Evolutionary conservation across 1,140 invertebrate species (phyloP).

Genomic region (Protaetia brevitarsis): DNA sequence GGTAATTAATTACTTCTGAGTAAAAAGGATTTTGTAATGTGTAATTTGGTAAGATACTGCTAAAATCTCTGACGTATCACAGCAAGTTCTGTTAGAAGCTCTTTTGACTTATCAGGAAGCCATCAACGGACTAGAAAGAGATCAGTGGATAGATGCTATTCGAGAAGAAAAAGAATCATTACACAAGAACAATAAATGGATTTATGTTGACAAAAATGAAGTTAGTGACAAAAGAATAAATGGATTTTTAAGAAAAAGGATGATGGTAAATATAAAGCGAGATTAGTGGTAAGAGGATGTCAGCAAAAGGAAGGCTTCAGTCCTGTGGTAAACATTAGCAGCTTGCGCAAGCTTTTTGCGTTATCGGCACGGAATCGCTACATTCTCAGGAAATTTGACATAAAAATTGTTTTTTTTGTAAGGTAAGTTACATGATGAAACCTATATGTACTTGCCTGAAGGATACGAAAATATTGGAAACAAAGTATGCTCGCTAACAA

Average conservation of each 20-base stretch:
- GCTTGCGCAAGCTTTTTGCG: constrained; percentile 41
- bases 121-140: not conserved
- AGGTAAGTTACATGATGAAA: too few species aligned
- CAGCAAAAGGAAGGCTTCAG: constrained; percentile 40
- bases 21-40: too few species aligned
- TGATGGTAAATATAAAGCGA: constrained; percentile 32
- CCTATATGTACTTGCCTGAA: too few species aligned
- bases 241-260: constrained; percentile 15
- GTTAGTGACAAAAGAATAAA: not conserved
- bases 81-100: too few species aligned
- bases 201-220: not conserved
- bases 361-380: too few species aligned
- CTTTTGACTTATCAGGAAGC: not conserved
- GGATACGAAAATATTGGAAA: too few species aligned
- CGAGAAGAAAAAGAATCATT: not conserved
- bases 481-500: too few species aligned
- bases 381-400: too few species aligned
- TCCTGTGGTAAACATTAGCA: constrained; percentile 41
- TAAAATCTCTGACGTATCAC: too few species aligned
- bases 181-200: not conserved
- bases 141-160: not conserved
- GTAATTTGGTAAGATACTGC: too few species aligned
- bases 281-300: constrained; percentile 48
- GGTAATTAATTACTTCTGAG: too few species aligned
- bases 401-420: too few species aligned